These are phyloP conservation scores for Enteromius unitaeniatus DNA, from an alignment of 2,797 vertebrate species.

Conservation along the genomic window DNA sequence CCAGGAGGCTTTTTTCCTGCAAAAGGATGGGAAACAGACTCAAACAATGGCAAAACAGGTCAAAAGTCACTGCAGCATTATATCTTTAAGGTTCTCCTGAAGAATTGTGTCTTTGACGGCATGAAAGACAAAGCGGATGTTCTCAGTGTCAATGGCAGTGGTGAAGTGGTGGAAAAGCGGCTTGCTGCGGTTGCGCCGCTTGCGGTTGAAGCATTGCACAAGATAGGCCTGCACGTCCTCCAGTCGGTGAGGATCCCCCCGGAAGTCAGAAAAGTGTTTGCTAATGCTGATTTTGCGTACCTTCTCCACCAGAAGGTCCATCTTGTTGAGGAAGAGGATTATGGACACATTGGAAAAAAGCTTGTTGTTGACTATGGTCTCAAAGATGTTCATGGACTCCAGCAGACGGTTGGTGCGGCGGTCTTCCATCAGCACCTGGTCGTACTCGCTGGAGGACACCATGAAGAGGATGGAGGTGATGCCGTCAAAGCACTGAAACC, in stretches of 20 bases:
- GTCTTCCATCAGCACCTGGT: conserved; percentile 98
- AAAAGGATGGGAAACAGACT: background rate
- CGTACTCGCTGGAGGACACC: conserved; percentile 95
- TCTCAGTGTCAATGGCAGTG: conserved; percentile 96
- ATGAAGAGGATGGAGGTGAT: conserved; percentile 97
- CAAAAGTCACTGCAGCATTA: conserved; percentile 93
- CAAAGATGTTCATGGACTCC: conserved; percentile 98
- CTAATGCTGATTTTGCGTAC: conserved; percentile 89
- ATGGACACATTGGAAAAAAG: conserved; percentile 96
- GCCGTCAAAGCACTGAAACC: conserved; percentile 98
- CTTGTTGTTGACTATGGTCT: conserved; percentile 99
- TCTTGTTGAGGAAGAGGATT: conserved; percentile 98
- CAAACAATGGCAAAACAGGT: conserved; percentile 18
- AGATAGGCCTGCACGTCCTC: conserved; percentile 93
- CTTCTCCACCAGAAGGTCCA: conserved; percentile 93
- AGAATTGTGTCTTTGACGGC: conserved; percentile 98
- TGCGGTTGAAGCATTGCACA: conserved; percentile 93
- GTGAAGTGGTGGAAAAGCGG: conserved; percentile 98
- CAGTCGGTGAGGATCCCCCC: conserved; percentile 85
- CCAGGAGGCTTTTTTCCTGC: background rate
- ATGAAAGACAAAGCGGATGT: conserved; percentile 96
- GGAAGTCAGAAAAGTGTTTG: conserved; percentile 94
- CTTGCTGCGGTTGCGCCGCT: conserved; percentile 91
- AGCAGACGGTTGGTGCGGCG: conserved; percentile 92
- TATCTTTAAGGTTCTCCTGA: conserved; percentile 96